phyloP scores from a whole-genome alignment of 2,797 vertebrate genomes.

The Nasua narica region DNA sequence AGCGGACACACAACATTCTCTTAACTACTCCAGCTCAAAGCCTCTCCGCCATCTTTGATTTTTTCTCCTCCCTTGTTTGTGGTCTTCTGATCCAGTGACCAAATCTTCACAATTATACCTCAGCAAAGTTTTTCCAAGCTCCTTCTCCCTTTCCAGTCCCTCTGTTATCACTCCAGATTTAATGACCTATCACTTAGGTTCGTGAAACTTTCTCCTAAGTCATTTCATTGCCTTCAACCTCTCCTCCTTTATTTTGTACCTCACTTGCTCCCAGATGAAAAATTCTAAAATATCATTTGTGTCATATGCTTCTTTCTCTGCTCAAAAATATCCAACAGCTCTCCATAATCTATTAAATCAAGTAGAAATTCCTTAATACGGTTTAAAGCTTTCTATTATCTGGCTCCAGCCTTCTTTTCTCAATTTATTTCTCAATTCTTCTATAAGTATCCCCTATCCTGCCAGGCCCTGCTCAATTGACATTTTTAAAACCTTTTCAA shows the following conservation, averaged over 20 bases:
- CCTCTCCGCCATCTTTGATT: background rate
- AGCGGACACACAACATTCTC: background rate
- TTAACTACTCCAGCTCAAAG: background rate
- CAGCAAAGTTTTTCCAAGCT: background rate
- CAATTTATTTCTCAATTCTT: background rate
- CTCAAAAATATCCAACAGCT: background rate
- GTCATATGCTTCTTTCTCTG: background rate
- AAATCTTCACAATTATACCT: background rate
- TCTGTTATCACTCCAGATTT: background rate
- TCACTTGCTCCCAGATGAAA: background rate
- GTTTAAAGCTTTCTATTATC: background rate
- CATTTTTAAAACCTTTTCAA: constrained; percentile 6
- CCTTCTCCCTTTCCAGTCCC: background rate
- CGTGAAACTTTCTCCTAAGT: background rate
- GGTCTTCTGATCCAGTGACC: background rate
- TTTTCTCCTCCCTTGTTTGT: background rate
- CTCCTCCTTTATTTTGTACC: background rate
- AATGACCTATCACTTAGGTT: background rate
- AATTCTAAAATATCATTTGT: background rate
- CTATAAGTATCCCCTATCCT: background rate
- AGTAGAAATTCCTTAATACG: background rate
- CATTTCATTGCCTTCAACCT: background rate
- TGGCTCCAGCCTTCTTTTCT: background rate
- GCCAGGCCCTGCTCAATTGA: background rate
- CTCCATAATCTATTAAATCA: background rate